A percentile compares a stretch with the other conserved stretches of the same genome.
Conservation (phyloP, 2,888 invertebrate species). For the Drosophila birchii region DNA sequence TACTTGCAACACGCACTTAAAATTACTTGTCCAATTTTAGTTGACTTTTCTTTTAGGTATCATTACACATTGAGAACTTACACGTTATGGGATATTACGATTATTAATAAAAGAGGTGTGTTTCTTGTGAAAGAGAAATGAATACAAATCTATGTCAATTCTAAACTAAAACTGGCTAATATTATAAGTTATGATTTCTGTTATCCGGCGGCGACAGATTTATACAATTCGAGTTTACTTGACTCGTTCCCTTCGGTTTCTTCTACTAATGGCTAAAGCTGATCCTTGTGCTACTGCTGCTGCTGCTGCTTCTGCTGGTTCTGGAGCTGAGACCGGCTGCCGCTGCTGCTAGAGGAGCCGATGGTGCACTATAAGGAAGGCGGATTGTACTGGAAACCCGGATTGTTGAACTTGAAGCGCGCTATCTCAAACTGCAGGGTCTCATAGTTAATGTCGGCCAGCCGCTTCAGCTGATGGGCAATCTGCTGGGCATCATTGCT, state of each 20-base stretch:
- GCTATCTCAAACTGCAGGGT: slow-evolving; percentile 83
- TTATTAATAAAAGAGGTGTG: slow-evolving; percentile 32
- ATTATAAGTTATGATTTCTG: slow-evolving; percentile 58
- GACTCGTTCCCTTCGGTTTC: slow-evolving; percentile 3
- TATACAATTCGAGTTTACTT: slow-evolving; percentile 58
- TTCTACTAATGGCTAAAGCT: slow-evolving; percentile 19
- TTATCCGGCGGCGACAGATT: slow-evolving; percentile 16
- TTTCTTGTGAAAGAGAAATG: slow-evolving; percentile 13
- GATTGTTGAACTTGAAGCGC: slow-evolving; percentile 84
- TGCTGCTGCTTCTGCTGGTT: slow-evolving; percentile 20
- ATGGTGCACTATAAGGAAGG: slow-evolving; percentile 77
- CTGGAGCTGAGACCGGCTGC: slow-evolving; percentile 22
- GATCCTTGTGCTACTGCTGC: slow-evolving; percentile 22
- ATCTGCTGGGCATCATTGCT: slow-evolving; percentile 78
- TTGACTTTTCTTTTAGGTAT: slow-evolving; percentile 33
- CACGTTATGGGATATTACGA: slow-evolving; percentile 22
- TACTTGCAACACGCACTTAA: slow-evolving; percentile 64
- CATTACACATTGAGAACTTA: slow-evolving; percentile 30
- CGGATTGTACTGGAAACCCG: slow-evolving; percentile 82
- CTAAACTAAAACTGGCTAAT: slow-evolving; percentile 72
- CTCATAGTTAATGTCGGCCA: slow-evolving; percentile 84
- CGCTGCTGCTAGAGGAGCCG: slow-evolving; percentile 8
- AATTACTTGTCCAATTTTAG: slow-evolving; percentile 64
- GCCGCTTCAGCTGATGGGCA: slow-evolving; percentile 81
- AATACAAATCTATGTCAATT: slow-evolving; percentile 64